Conservation (phyloP, 2,888 invertebrate genomes). For the Lysandra coridon region DNA sequence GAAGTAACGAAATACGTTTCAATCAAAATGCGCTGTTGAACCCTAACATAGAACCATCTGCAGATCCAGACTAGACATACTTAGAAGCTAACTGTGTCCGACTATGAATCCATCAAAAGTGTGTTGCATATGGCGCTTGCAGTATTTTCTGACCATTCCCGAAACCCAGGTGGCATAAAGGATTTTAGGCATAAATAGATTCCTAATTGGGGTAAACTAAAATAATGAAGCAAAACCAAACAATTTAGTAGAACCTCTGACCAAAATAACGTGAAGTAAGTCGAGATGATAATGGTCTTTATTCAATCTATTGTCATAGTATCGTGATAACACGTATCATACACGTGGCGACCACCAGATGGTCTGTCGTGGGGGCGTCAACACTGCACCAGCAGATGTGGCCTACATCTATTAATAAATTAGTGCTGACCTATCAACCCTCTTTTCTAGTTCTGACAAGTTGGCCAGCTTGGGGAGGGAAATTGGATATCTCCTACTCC, state of each 20-base stretch:
- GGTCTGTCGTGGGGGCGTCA: constrained; percentile 34
- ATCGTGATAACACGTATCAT: constrained; percentile 30
- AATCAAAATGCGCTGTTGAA: background rate
- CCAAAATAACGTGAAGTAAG: background rate
- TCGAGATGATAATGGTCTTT: background rate
- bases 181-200: background rate
- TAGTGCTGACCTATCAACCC: background rate
- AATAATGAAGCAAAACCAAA: background rate
- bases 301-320: constrained; percentile 11
- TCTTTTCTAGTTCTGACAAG: background rate
- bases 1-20: background rate
- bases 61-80: too few relatives aligned
- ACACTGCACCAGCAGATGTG: constrained; percentile 18
- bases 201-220: background rate
- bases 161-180: background rate
- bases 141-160: too few relatives aligned
- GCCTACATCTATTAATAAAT: background rate
- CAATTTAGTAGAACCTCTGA: background rate
- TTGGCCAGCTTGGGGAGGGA: too few relatives aligned
- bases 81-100: too few relatives aligned
- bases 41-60: background rate
- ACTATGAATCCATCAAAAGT: too few relatives aligned
- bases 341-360: constrained; percentile 32
- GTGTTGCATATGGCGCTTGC: too few relatives aligned
- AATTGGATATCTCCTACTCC: too few relatives aligned